Evolutionary conservation across 2,113 vertebrate species (phyloP), one percentile per base, ranked within the genome.

Genomic region (Coptodon bakossiorum): DNA sequence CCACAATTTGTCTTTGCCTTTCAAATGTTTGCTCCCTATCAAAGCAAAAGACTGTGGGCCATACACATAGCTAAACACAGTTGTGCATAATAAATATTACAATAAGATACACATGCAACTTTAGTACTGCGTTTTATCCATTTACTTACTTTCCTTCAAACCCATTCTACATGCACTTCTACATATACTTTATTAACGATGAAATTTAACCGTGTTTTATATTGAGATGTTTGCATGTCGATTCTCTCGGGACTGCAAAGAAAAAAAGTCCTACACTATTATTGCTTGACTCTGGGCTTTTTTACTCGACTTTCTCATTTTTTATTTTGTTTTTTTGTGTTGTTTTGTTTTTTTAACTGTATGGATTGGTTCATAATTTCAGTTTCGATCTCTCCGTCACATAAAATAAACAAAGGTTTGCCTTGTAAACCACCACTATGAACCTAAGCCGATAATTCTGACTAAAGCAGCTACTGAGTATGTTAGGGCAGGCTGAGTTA

Each of bases 401-500:
- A 78, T 31, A 12, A 78, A 78, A 56, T 43, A 84, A 89, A 29
- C 29, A 24, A 61, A 57, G 12, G 66, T 89, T 86, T 50, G 76
- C 50, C 36, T 19, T 29, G 19, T 88, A 66, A 86, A 88, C 79
- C 80, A 3, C 54, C 31, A 53, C 73, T 80, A 73, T 82, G 14
- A 85, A 81, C 53, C 43, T 80, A 45, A 86, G 81, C 87, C 59
- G 53, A 80, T 89, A n/a, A 59, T 87, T 81, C 79, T 40, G 63
- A 43, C 73, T 40, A 27, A 81, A 92, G 86, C 52, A 89, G 91
- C 86, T 86, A 63, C 83, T 85, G 84, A 86, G 89, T 87, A 45
- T 90, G 92, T 91, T 87, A 48, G 80, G 76, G 53, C 59, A 87
- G 84, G 79, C 80, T 89, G 94, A 93, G 86, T 92, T 95, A 92